Evolutionary conservation across 2,797 vertebrate genomes (phyloP), one percentile per base, ranked within the genome.

Genomic region (Sternotherus odoratus): DNA sequence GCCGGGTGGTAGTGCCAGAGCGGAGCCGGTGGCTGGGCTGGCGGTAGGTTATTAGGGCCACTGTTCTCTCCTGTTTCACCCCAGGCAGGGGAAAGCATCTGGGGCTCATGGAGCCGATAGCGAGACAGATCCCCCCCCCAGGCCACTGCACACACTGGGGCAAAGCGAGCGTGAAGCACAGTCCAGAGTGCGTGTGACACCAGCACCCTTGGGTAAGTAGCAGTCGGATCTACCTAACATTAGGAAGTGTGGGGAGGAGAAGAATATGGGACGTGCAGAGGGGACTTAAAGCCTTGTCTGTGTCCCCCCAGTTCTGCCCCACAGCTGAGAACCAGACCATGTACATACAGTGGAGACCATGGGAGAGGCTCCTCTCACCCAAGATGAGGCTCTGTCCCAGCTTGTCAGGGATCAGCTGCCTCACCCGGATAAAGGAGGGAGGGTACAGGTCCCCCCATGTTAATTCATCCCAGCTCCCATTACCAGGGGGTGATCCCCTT

Each of bases 141-240:
- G 9, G 1, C n/a, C 36, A 10, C 63, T 21, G 2, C 5, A 10
- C n/a, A 6, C 21, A 23, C n/a, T 4, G 21, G n/a, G 21, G 36
- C 63, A 69, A 39, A 69, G 63, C 3, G 21, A 69, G 63, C 19
- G 2, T 69, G 36, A 69, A 69, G 36, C 63, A 3, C 63, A 12
- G 36, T n/a, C 63, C 11, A 10, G 36, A 11, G n/a, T 12, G 36
- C 23, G 19, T 39, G n/a, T 12, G 4, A 23, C n/a, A 23, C 3
- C 11, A 6, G 36, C 63, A 66, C 63, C 63, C 19, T 23, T 39
- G 63, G 36, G 63, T 69, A 39, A 12, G 63, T 69, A 39, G 63
- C n/a, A 69, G 2, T 36, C 9, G 63, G 63, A 66, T 69, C n/a
- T 69, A 69, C 19, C n/a, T 23, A 7, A 23, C 17, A 23, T 8